Conservation (phyloP, 2,113 vertebrate species). For the Otolemur garnettii region DNA sequence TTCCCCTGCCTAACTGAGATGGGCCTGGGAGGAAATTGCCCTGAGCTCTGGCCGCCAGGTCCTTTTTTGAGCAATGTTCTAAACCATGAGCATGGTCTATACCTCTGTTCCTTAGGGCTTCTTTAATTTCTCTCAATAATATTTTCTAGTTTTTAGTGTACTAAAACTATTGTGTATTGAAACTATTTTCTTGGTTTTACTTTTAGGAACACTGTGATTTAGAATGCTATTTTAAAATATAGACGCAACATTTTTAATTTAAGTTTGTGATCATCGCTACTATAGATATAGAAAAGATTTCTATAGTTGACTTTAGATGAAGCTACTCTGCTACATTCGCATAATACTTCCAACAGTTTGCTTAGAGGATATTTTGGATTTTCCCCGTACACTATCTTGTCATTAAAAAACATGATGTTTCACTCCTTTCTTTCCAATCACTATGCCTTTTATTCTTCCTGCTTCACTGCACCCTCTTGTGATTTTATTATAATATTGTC, state of each 20-base stretch:
- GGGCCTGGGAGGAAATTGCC: not conserved
- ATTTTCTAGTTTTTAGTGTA: not conserved
- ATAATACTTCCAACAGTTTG: not conserved
- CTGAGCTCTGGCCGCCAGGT: not conserved
- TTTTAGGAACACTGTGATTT: not conserved
- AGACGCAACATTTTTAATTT: not conserved
- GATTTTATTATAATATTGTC: not conserved
- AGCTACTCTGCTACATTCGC: not conserved
- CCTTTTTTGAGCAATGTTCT: not conserved
- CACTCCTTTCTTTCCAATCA: not conserved
- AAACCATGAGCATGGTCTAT: not conserved
- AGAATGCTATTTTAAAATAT: not conserved
- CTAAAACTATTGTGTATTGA: not conserved
- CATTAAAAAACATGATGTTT: not conserved
- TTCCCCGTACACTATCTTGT: not conserved
- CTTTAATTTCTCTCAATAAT: not conserved
- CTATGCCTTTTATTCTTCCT: not conserved
- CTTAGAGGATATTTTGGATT: not conserved
- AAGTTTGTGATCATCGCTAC: not conserved
- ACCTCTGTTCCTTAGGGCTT: not conserved
- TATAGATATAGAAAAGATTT: not conserved
- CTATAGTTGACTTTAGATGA: not conserved
- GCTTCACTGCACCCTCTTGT: not conserved
- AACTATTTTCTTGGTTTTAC: not conserved
- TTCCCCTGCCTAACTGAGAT: not conserved